phyloP scores from a whole-genome alignment of 1,140 invertebrate genomes.

The Asobara japonica region DNA sequence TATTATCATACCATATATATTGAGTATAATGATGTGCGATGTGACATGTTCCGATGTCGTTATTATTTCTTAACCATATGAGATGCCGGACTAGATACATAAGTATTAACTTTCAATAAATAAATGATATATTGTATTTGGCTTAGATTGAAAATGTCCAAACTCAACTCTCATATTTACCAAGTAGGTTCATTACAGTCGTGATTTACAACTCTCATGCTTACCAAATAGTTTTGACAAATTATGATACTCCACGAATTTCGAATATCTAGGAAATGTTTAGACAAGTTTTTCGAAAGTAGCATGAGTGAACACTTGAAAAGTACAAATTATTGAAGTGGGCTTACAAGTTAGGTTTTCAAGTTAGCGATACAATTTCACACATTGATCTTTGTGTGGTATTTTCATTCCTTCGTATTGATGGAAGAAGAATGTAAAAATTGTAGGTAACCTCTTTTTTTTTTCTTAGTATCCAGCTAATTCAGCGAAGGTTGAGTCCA shows the following conservation, averaged over 20 bases:
- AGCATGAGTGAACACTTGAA: neutral
- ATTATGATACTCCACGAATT: neutral
- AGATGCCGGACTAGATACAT: neutral
- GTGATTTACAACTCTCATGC: neutral
- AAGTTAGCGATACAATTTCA: neutral
- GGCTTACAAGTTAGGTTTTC: neutral
- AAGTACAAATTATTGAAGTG: neutral
- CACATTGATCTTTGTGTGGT: neutral
- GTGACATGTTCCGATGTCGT: neutral
- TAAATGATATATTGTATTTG: neutral
- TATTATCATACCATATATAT: constrained; percentile 27
- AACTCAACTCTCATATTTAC: neutral
- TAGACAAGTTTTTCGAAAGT: too few relatives aligned
- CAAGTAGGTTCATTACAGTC: neutral
- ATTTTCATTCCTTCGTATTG: neutral
- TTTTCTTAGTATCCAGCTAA: constrained; percentile 82
- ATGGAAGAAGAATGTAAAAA: neutral
- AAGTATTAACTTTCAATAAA: neutral
- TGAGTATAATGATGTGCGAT: neutral
- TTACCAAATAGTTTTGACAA: neutral
- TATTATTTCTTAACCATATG: neutral
- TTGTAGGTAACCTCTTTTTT: neutral
- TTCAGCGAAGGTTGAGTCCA: constrained; percentile 93
- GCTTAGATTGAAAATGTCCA: neutral
- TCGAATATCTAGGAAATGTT: too few relatives aligned